These are phyloP conservation scores for Tribolium castaneum DNA, from an alignment of 1,140 invertebrate genomes.

Conservation along the genomic window DNA sequence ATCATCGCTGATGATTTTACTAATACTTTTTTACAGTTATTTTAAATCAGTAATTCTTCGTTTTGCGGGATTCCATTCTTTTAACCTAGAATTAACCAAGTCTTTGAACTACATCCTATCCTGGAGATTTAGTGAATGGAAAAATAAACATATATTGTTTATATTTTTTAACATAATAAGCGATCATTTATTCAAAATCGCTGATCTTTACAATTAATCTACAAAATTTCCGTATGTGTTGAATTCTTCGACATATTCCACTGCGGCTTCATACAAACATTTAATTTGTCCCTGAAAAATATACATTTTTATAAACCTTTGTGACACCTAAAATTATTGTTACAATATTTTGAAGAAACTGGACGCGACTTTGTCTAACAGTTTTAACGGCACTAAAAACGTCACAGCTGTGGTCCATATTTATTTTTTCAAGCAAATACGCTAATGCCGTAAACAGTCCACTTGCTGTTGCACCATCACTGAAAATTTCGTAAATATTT, in stretches of 20 bases:
- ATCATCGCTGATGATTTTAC: too few relatives aligned
- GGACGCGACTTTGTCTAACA: constrained; percentile 57
- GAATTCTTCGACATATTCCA: constrained; percentile 57
- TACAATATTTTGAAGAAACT: constrained; percentile 54
- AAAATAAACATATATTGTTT: background rate
- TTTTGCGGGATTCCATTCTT: too few relatives aligned
- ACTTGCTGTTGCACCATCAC: constrained; percentile 61
- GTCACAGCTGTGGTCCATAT: constrained; percentile 62
- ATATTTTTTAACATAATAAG: too few relatives aligned
- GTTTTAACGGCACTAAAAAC: constrained; percentile 60
- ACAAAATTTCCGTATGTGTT: background rate
- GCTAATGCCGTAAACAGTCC: constrained; percentile 60
- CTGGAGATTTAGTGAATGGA: too few relatives aligned
- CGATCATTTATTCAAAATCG: too few relatives aligned
- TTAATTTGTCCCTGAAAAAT: constrained; percentile 58
- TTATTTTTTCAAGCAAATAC: constrained; percentile 62
- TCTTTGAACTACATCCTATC: too few relatives aligned
- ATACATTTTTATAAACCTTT: background rate
- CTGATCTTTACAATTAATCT: background rate
- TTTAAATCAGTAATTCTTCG: too few relatives aligned
- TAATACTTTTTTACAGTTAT: too few relatives aligned
- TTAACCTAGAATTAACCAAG: too few relatives aligned
- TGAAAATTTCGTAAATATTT: constrained; percentile 41
- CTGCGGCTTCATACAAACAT: constrained; percentile 58
- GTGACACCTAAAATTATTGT: background rate